A percentile compares a stretch with the other conserved stretches of the same genome.
Conservation (phyloP, 2,797 vertebrate species). For the Clarias fuscus region DNA sequence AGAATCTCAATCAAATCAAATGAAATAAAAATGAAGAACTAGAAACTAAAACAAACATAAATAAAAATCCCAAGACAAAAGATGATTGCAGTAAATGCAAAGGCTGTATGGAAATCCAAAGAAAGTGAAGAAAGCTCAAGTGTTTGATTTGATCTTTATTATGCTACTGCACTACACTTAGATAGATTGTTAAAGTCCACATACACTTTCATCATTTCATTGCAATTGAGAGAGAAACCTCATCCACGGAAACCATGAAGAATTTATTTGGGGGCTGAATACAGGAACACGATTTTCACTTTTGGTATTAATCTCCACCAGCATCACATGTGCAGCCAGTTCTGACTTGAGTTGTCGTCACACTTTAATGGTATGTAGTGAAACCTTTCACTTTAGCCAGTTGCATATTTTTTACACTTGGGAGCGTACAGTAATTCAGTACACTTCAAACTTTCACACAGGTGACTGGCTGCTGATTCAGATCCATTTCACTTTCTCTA, state of each 20-base stretch:
- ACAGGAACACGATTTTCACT: slow-evolving; percentile 16
- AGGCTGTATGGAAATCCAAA: slow-evolving; percentile 28
- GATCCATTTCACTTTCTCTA: slow-evolving; percentile 22
- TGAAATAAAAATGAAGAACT: slow-evolving; percentile 59
- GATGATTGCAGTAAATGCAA: slow-evolving; percentile 15
- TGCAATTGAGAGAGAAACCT: slow-evolving; percentile 53
- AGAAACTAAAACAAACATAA: slow-evolving; percentile 58
- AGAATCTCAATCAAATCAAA: slow-evolving; percentile 54
- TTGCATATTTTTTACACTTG: slow-evolving; percentile 21
- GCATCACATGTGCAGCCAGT: background rate
- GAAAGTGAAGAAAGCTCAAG: slow-evolving; percentile 72
- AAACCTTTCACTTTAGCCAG: slow-evolving; percentile 29
- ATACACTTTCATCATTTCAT: slow-evolving; percentile 79
- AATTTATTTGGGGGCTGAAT: slow-evolving; percentile 19
- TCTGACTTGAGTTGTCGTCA: slow-evolving; percentile 34
- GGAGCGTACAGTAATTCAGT: slow-evolving; percentile 13
- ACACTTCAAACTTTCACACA: slow-evolving; percentile 12
- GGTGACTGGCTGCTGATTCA: slow-evolving; percentile 17
- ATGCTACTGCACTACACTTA: slow-evolving; percentile 89
- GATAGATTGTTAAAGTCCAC: slow-evolving; percentile 87
- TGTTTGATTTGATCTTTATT: slow-evolving; percentile 85
- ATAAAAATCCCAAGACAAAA: slow-evolving; percentile 47
- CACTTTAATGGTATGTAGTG: slow-evolving; percentile 43
- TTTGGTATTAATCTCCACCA: slow-evolving; percentile 33
- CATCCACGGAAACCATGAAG: slow-evolving; percentile 35